Evolutionary conservation across 2,888 invertebrate genomes (phyloP), one percentile per base, ranked within the genome.

Genomic region (Drosophila eohydei): DNA sequence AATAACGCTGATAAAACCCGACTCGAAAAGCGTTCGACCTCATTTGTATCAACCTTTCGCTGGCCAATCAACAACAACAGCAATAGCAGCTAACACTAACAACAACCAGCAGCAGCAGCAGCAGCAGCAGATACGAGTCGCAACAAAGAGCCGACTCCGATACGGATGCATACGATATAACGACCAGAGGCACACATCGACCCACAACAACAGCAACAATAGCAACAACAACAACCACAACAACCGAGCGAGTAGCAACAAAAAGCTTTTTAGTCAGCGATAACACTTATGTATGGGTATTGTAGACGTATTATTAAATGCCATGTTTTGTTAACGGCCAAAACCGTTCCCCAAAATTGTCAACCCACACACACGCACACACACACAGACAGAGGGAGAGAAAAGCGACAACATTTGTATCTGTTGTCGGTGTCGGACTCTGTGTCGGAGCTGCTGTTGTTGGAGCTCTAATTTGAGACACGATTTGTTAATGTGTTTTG

Each of bases 221-320:
- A 51, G 5, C 26, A n/a, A 8, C 51, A 58, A 57, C 44, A 63
- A 51, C 62, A 58, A 65, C 62, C 54, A 73, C 78, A 66, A 72
- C 55, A 61, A 61, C 55, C 46, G 52, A 43, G 64, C 48, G 83
- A 88, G 75, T 71, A 78, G 83, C 83, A 84, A 84, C 86, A 86
- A 86, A 84, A 88, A 84, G 88, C 84, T 84, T 88, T 84, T 84
- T 84, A 88, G 83, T 88, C 86, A 80, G 86, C 88, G 88, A 88
- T 88, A 84, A 84, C 88, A 84, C 88, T 84, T 80, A 76, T 88
- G 83, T 80, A 82, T 84, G 80, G 77, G 75, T 71, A 83, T 83
- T 88, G 83, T 88, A 82, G 83, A 88, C 83, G 84, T 88, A 84
- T 84, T 84, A 88, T 84, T 88, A 88, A 84, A 84, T 84, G 84